Conservation (phyloP, 2,888 invertebrate species). For the Monoplex corrugatus region DNA sequence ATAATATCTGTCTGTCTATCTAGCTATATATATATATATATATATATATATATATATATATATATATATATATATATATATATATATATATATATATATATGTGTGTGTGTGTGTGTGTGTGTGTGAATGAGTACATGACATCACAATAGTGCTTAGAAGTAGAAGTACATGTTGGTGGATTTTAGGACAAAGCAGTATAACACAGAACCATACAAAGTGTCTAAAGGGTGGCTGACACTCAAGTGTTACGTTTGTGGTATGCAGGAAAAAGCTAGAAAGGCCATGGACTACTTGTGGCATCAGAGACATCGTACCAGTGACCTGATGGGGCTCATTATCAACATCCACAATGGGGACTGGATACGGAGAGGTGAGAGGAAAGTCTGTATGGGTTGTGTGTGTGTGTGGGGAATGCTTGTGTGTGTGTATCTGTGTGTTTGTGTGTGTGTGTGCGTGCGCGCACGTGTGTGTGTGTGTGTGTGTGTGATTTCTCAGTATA, state of each 20-base stretch:
- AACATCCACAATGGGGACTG: slow-evolving; percentile 99
- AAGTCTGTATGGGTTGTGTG: too few species aligned
- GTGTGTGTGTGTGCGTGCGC: too few species aligned
- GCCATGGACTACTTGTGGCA: slow-evolving; percentile 99
- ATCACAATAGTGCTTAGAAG: background rate
- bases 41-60: too few species aligned
- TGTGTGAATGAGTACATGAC: background rate
- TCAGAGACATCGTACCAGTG: slow-evolving; percentile 93
- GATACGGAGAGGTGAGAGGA: slow-evolving; percentile 88
- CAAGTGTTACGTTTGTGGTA: background rate
- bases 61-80: too few species aligned
- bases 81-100: background rate
- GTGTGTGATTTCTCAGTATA: too few species aligned
- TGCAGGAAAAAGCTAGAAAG: slow-evolving; percentile 92
- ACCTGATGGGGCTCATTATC: slow-evolving; percentile 98
- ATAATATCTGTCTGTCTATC: too few species aligned
- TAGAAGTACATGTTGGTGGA: background rate
- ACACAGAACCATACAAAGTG: background rate
- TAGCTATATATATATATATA: too few species aligned
- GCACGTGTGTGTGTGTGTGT: too few species aligned
- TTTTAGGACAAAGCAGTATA: too few species aligned
- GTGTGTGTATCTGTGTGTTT: too few species aligned
- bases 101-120: background rate
- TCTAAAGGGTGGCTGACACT: background rate
- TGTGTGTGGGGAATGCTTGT: too few species aligned